Evolutionary conservation across 1,140 invertebrate genomes (phyloP).

Genomic region (Drosophila rufa): DNA sequence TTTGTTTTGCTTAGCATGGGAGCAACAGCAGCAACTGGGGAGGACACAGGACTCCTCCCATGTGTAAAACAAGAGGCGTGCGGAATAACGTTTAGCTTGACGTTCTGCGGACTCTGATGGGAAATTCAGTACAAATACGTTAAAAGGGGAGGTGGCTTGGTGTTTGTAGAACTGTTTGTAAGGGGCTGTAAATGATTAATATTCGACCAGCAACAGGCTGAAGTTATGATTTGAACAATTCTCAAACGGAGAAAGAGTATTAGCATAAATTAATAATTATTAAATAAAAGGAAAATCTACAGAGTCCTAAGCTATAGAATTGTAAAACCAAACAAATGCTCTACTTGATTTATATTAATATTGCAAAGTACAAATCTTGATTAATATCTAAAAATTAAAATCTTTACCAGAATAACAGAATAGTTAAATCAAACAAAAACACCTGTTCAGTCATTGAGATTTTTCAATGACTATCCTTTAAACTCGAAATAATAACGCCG

Average conservation of each 20-base stretch:
- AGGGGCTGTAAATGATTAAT: neutral
- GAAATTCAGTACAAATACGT: constrained; percentile 1
- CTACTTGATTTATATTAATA: no score
- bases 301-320: no score
- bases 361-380: no score
- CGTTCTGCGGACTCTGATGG: constrained; percentile 4
- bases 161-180: no score
- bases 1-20: constrained; percentile 75
- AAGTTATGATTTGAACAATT: neutral
- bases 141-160: neutral
- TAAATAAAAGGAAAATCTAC: neutral
- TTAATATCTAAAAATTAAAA: no score
- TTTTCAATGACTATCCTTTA: no score
- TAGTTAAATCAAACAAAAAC: no score
- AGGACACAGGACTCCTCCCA: constrained; percentile 2
- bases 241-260: neutral
- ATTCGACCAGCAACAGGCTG: constrained; percentile 7
- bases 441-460: no score
- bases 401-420: no score
- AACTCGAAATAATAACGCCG: no score
- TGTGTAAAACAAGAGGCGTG: constrained; percentile 72
- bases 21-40: constrained; percentile 29
- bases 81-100: constrained; percentile 72
- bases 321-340: no score
- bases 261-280: neutral